Conservation (phyloP, 2,797 vertebrate genomes). For the Philypnodon macrostomus region DNA sequence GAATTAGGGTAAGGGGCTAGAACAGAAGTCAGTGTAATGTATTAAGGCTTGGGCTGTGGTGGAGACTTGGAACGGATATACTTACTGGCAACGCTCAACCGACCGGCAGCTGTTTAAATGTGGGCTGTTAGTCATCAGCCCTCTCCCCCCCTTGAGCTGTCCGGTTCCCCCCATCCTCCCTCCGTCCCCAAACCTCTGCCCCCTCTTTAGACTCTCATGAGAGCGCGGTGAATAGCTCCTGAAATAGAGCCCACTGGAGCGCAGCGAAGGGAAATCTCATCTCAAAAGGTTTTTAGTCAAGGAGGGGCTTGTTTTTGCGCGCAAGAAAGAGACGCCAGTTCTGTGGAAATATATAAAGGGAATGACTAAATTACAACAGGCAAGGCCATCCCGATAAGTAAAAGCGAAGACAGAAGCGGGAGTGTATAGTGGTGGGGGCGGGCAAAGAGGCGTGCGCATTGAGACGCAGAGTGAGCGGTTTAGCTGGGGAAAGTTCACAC, state of each 20-base stretch:
- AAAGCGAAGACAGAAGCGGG: conserved; percentile 10
- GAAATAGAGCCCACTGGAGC: conserved; percentile 56
- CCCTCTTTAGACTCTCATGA: conserved; percentile 31
- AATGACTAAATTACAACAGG: conserved; percentile 6
- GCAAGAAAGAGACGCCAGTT: conserved; percentile 38
- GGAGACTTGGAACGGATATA: conserved; percentile 36
- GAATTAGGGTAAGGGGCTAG: conserved; percentile 32
- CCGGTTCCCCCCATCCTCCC: background rate
- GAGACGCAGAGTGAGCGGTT: conserved; percentile 32
- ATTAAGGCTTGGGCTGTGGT: conserved; percentile 14
- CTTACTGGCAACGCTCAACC: conserved; percentile 58
- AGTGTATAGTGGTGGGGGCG: background rate
- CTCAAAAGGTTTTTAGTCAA: conserved; percentile 38
- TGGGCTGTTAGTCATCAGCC: conserved; percentile 49
- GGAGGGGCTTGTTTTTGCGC: conserved; percentile 7
- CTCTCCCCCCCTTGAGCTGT: conserved; percentile 6
- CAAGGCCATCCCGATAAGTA: conserved; percentile 20
- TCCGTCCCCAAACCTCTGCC: background rate
- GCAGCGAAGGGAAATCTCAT: conserved; percentile 48
- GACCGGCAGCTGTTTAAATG: conserved; percentile 63
- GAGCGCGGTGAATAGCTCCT: conserved; percentile 50
- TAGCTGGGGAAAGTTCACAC: conserved; percentile 26
- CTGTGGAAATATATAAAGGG: conserved; percentile 32
- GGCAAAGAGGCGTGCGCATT: conserved; percentile 22
- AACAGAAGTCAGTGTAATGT: conserved; percentile 15